A percentile compares a stretch with the other conserved stretches of the same genome.
These are phyloP conservation scores for Crax fasciolata DNA, from an alignment of 2,797 vertebrate genomes.

Conservation along the genomic window DNA sequence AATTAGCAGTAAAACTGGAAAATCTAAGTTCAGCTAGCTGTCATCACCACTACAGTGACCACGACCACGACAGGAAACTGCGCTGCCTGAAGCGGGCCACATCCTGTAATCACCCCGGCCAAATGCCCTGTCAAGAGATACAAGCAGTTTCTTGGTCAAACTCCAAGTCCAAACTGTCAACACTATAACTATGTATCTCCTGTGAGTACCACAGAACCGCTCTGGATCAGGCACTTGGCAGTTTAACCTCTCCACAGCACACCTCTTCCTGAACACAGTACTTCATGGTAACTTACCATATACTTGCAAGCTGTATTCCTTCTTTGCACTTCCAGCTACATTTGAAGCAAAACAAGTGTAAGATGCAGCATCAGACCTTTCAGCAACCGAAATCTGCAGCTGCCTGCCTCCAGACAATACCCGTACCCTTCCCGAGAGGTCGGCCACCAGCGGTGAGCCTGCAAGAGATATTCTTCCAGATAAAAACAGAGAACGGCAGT, in stretches of 20 bases:
- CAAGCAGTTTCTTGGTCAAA: neutral
- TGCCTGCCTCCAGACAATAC: conserved; percentile 94
- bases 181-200: neutral
- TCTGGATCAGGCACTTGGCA: neutral
- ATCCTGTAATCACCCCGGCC: neutral
- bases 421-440: conserved; percentile 83
- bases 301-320: conserved; percentile 92
- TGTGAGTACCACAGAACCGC: neutral
- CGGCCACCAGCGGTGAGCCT: conserved; percentile 86
- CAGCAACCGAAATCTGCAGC: conserved; percentile 89
- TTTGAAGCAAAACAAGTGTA: conserved; percentile 92
- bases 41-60: neutral
- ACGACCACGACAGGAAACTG: neutral
- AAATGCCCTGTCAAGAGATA: neutral
- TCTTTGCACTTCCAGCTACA: conserved; percentile 86
- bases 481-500: neutral
- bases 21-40: neutral
- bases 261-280: neutral
- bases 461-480: conserved; percentile 42
- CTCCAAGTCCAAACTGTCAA: neutral
- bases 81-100: neutral
- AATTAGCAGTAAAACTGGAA: neutral
- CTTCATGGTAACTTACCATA: conserved; percentile 84
- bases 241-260: neutral
- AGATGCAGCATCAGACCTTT: conserved; percentile 88